Evolutionary conservation across 2,888 invertebrate species (phyloP), one percentile per base, ranked within the genome.

Genomic region (Chloroclystis v-ata): DNA sequence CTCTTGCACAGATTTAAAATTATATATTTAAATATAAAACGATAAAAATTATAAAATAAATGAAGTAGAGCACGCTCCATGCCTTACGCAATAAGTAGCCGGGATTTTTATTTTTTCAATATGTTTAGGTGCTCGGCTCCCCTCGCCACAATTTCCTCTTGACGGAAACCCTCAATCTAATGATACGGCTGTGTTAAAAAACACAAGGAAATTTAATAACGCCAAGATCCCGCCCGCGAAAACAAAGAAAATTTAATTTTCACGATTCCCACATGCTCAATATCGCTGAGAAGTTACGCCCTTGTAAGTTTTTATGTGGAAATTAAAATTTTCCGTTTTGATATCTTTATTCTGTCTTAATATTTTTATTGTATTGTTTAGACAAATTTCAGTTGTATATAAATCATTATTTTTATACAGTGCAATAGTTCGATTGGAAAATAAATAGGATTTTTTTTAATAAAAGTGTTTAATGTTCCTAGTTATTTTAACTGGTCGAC

Each of bases 171-270:
- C 87, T 86, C 87, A 85, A 87, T 88, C 87, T 87, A 88, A 88
- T 87, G 88, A 87, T 88, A 88, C 84, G 83, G 82, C 83, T 83
- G 84, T 82, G 87, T 87, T 88, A 87, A 88, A 88, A 88, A 88
- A 87, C 86, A 87, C 86, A 85, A 85, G 87, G 84, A 88, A 87
- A 88, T 88, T 88, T 88, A 88, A 88, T 88, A 88, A 87, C 85
- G 82, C 75, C 75, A 72, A 75, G 73, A 74, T 75, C 76, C 71
- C 68, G 67, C 75, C 75, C 75, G 72, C 70, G 65, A 83, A 84
- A 85, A 85, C 82, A 87, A 86, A 86, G 85, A 82, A 86, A 85
- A 86, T 84, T 85, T 82, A 86, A 86, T 87, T 86, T 80, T 75
- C 67, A 81, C 82, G 81, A 86, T 83, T 87, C 85, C 86, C 86